Evolutionary conservation across 2,797 vertebrate genomes (phyloP).

Genomic region (Meriones psammophilus): DNA sequence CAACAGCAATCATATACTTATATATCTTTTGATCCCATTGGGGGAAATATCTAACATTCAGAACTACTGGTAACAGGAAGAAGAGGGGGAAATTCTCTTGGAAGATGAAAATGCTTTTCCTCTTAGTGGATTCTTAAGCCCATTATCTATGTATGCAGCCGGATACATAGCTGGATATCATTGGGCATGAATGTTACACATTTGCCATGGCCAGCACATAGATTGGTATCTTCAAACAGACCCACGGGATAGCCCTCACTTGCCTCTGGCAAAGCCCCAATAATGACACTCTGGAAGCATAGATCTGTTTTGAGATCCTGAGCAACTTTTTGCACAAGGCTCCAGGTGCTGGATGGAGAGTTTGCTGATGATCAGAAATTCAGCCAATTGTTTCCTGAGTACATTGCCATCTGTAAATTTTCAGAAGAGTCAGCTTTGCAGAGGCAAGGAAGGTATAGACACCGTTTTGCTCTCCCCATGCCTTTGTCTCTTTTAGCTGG

Average conservation of each 20-base stretch:
- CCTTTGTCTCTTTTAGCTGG: neutral
- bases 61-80: neutral
- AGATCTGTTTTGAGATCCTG: neutral
- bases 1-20: neutral
- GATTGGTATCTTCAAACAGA: neutral
- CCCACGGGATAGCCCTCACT: neutral
- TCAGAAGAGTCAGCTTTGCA: neutral
- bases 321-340: neutral
- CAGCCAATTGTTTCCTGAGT: neutral
- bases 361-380: neutral
- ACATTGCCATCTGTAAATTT: neutral
- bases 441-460: neutral
- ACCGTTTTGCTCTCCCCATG: no score
- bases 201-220: neutral
- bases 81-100: no score
- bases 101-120: no score
- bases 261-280: neutral
- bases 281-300: neutral
- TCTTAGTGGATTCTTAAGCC: neutral
- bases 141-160: neutral
- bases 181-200: neutral
- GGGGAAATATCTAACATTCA: neutral
- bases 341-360: neutral
- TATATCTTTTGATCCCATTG: neutral
- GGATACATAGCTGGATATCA: neutral